phyloP scores from a whole-genome alignment of 2,797 vertebrate genomes.

The Staurois parvus region DNA sequence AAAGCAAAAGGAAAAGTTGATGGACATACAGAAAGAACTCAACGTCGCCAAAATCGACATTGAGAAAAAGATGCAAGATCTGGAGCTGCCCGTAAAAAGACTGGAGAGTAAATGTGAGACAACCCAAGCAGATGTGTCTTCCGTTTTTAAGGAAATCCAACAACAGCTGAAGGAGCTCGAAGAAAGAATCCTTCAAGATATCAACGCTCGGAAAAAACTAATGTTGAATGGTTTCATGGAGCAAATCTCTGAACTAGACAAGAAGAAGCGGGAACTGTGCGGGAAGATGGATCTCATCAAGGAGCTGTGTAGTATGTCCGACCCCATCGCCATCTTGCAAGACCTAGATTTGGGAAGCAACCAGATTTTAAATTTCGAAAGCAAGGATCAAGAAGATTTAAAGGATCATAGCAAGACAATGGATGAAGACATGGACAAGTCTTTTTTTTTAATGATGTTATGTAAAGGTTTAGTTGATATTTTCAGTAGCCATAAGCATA shows the following conservation, averaged over 20 bases:
- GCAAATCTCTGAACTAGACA: not conserved
- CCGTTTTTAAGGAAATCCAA: not conserved
- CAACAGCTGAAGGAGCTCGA: not conserved
- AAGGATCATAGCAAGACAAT: not conserved
- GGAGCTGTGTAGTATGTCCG: not conserved
- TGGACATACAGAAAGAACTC: constrained; percentile 59
- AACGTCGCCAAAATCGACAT: not conserved
- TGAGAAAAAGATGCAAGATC: not conserved
- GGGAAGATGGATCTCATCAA: not conserved
- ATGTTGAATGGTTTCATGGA: not conserved
- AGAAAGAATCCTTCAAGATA: not conserved
- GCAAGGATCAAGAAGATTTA: not conserved
- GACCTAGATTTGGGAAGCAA: not conserved
- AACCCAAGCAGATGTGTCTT: not conserved
- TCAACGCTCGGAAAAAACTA: not conserved
- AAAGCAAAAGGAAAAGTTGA: constrained; percentile 73
- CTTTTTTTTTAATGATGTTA: not conserved
- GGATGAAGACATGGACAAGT: not conserved
- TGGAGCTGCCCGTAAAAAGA: not conserved
- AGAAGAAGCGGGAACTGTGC: not conserved
- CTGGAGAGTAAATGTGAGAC: not conserved
- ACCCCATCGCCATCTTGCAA: not conserved
- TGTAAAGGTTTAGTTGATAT: not conserved
- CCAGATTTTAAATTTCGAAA: not conserved
- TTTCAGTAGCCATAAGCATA: not conserved